Evolutionary conservation across 2,113 vertebrate genomes (phyloP), one percentile per base, ranked within the genome.

Genomic region (Ariopsis seemanni): DNA sequence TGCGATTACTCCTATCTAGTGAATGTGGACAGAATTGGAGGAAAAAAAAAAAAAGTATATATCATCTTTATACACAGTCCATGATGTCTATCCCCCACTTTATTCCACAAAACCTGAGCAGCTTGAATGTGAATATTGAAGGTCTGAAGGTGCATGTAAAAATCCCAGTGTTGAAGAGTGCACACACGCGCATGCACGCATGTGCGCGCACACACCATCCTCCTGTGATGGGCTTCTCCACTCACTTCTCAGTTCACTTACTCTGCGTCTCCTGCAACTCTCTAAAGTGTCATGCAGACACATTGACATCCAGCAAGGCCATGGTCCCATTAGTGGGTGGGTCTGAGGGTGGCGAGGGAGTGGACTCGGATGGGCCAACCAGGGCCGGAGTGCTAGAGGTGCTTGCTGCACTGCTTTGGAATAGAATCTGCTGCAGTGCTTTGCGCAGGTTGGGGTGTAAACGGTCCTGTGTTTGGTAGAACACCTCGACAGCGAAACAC

Each of bases 361-460:
- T 9, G 8, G 91, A 86, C 42, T 94, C 93, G 58, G 95, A 90
- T 9, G 93, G 91, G 8, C 94, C 48, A 22, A 93, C 87, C 0
- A 88, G 30, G 1, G 85, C 87, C 1, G 10, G 42, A 1, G 85
- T 2, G 80, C 63, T 22, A 92, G 77, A 84, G 91, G 53, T 83
- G 30, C 90, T 88, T 0, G 25, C 22, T 1, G 75, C 89, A 53
- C 87, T 80, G 88, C 90, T 89, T 94, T 97, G 97, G 86, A 97
- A 96, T 86, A 99, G 94, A 91, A 99, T 97, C 94, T 98, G 97
- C 93, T 99, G 97, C 86, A 99, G 95, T 20, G 97, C 96, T 89
- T 97, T 96, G 82, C 97, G 94, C 72, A 99, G 94, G 95, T 97
- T 99, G 20, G 97, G 97, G 91, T 99, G 98, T 84, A 99, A 95